Conservation (phyloP, 2,797 vertebrate species). For the Parauchenoglanis ngamensis region DNA sequence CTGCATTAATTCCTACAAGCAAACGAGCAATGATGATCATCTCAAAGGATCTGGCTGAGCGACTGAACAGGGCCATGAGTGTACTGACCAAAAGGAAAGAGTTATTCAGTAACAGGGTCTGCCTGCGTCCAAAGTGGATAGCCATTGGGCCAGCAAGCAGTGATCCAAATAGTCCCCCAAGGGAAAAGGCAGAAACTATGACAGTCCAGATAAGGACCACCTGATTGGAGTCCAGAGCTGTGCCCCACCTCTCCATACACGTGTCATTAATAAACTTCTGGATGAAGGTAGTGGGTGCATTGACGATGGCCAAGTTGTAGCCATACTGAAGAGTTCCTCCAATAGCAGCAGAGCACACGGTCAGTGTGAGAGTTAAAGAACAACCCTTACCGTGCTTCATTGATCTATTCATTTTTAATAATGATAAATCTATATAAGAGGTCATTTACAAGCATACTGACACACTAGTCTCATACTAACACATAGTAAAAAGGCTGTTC, state of each 20-base stretch:
- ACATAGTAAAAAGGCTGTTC: not conserved
- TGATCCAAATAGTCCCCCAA: constrained; percentile 83
- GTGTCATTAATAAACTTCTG: constrained; percentile 87
- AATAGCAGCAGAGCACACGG: constrained; percentile 84
- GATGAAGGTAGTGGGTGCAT: constrained; percentile 82
- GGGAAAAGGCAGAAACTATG: constrained; percentile 79
- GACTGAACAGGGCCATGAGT: constrained; percentile 75
- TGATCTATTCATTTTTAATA: constrained; percentile 18
- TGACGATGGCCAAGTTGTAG: constrained; percentile 91
- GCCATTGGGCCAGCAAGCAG: constrained; percentile 85
- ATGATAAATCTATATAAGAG: not conserved
- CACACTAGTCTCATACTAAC: not conserved
- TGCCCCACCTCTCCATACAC: constrained; percentile 73
- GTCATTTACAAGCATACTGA: not conserved
- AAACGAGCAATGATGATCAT: constrained; percentile 84
- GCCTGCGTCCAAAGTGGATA: constrained; percentile 82
- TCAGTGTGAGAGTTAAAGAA: constrained; percentile 74
- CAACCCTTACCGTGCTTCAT: constrained; percentile 37
- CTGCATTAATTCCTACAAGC: constrained; percentile 82
- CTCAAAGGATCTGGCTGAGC: constrained; percentile 79
- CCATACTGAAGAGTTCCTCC: constrained; percentile 93
- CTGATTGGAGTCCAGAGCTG: constrained; percentile 62
- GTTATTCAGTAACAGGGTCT: constrained; percentile 84
- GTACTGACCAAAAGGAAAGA: constrained; percentile 75
- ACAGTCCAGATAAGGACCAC: constrained; percentile 83